phyloP scores from a whole-genome alignment of 92 coral and sea anemone genomes.

The Actinernus sp. region DNA sequence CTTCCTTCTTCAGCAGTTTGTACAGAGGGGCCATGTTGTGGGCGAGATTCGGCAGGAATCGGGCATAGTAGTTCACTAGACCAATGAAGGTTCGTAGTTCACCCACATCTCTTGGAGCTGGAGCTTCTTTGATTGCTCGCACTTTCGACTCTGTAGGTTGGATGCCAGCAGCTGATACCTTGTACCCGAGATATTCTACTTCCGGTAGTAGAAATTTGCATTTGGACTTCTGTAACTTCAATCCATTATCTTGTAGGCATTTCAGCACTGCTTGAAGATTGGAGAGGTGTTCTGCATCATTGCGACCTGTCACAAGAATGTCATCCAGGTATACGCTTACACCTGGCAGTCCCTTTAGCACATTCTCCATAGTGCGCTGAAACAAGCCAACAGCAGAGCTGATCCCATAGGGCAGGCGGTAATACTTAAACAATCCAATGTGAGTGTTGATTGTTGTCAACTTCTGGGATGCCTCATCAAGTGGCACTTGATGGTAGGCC shows the following conservation, averaged over 20 bases:
- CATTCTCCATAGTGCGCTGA: slow-evolving; percentile 23
- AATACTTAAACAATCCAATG: slow-evolving; percentile 42
- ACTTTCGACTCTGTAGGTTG: slow-evolving; percentile 18
- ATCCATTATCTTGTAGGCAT: slow-evolving; percentile 21
- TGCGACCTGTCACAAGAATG: slow-evolving; percentile 19
- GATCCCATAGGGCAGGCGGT: slow-evolving; percentile 50
- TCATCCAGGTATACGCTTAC: slow-evolving; percentile 28
- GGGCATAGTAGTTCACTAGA: slow-evolving; percentile 13
- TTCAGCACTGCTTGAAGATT: slow-evolving; percentile 31
- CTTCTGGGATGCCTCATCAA: slow-evolving; percentile 6
- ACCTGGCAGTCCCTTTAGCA: slow-evolving; percentile 14
- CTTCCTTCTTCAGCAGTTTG: slow-evolving; percentile 23
- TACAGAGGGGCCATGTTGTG: slow-evolving; percentile 29
- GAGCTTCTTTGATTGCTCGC: slow-evolving; percentile 36
- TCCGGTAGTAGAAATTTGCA: slow-evolving; percentile 31
- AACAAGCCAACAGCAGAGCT: slow-evolving; percentile 27
- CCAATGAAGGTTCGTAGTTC: slow-evolving; percentile 32
- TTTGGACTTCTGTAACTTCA: slow-evolving; percentile 22
- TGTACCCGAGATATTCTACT: slow-evolving; percentile 17
- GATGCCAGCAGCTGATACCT: slow-evolving; percentile 19
- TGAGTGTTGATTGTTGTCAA: slow-evolving; percentile 50
- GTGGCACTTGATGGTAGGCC: slow-evolving; percentile 38
- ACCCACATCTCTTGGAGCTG: slow-evolving; percentile 7
- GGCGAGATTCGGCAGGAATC: slow-evolving; percentile 12
- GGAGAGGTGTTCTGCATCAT: slow-evolving; percentile 25